Base-by-base conservation (phyloP, 1,140 invertebrate genomes). In the Heliconius melpomene region DNA sequence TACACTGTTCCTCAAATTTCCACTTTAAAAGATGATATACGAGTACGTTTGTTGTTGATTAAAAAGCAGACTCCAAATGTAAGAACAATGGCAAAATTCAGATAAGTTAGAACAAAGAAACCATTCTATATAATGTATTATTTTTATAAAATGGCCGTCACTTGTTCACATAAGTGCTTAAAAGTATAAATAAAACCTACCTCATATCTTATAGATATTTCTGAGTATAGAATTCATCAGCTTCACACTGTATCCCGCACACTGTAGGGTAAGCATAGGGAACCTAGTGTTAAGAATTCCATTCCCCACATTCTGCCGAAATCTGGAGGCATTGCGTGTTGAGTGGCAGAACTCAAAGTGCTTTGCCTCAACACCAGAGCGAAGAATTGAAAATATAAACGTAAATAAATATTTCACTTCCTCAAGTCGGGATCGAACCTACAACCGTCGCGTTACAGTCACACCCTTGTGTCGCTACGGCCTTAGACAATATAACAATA, bases 11-110 rank as follows among this genome's bases (percentile, higher is more conserved):
- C 9, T 60, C 57, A 60, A 60, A 60, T 2, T 60, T 23, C 57
- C 23, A 26, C 57, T 23, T 60, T 23, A 79, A 52, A 26, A 66
- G 40, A 46, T 75, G 72, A 79, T 74, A 50, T 75, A 79, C 73
- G 40, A 29, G 29, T 29, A 29, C 29, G 29, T 79, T 20, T 66
- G 57, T 40, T 76, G 57, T 76, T 79, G 78, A 79, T 79, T 75
- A 79, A 79, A 79, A 79, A 71, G n/a, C 73, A 57, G 29, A 71
- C 78, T 74, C 73, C 73, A 74, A 79, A 79, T 75, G 54, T 74
- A 50, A 75, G 72, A 79, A 79, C 78, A 79, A 79, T 70, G 54
- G 26, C 52, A 16, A 57, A 72, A 50, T 54, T 57, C 29, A 52
- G 38, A 79, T 79, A 70, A 52, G 60, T 29, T 40, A 16, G 74